A percentile compares a stretch with the other conserved stretches of the same genome.
These are phyloP conservation scores for Calameuta filiformis DNA, from an alignment of 2,888 invertebrate genomes.

Conservation along the genomic window DNA sequence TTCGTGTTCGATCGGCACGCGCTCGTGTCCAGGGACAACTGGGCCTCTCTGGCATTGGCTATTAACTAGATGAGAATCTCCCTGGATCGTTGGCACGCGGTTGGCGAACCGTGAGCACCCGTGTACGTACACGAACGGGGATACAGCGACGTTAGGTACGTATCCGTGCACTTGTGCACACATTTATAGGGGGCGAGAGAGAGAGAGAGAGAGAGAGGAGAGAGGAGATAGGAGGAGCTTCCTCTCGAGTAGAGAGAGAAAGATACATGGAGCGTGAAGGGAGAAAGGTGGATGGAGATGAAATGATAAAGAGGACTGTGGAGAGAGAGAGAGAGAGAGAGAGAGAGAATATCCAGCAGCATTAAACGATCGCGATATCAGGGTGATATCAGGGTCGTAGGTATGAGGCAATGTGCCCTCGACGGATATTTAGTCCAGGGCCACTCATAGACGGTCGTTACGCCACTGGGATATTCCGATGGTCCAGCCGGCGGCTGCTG, in stretches of 20 bases:
- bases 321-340: neutral
- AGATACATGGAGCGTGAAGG: neutral
- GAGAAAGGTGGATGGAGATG: neutral
- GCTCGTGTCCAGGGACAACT: neutral
- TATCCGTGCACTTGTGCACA: neutral
- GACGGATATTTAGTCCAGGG: neutral
- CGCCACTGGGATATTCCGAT: neutral
- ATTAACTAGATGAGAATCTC: neutral
- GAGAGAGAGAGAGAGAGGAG: neutral
- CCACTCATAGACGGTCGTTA: neutral
- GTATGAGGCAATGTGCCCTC: neutral
- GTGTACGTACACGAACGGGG: neutral
- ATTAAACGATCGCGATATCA: neutral
- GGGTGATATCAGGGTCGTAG: neutral
- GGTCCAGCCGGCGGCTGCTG: neutral
- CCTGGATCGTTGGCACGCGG: conserved; percentile 2
- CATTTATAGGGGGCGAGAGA: neutral
- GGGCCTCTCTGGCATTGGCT: neutral
- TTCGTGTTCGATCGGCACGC: neutral
- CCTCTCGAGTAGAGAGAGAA: neutral
- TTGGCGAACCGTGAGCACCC: neutral
- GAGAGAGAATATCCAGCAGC: neutral
- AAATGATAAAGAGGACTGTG: neutral
- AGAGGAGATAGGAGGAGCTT: neutral
- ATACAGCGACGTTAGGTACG: neutral